phyloP scores from a whole-genome alignment of 2,888 invertebrate species.

The Drosophila recens region DNA sequence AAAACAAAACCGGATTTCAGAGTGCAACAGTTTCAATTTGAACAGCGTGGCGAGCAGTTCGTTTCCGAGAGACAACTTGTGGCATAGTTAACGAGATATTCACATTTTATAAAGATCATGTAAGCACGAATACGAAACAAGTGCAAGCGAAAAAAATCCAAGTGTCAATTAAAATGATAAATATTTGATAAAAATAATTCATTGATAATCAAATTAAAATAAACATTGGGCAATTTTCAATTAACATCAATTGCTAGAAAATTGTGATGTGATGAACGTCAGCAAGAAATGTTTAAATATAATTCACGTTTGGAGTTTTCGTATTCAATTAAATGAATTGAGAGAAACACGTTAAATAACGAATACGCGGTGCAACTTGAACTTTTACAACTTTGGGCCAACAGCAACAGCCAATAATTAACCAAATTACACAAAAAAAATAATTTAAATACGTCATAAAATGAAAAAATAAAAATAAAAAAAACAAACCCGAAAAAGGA shows the following conservation, averaged over 20 bases:
- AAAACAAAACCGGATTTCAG: constrained; percentile 61
- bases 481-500: constrained; percentile 17
- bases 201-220: constrained; percentile 14
- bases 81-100: constrained; percentile 60
- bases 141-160: constrained; percentile 28
- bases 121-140: constrained; percentile 60
- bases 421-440: constrained; percentile 40
- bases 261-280: constrained; percentile 35
- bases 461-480: not conserved
- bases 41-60: constrained; percentile 65
- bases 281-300: constrained; percentile 4
- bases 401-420: constrained; percentile 44
- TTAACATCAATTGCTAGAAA: constrained; percentile 16
- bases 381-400: too few relatives aligned
- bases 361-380: constrained; percentile 34
- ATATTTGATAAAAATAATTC: constrained; percentile 32
- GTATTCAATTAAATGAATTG: constrained; percentile 6
- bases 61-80: constrained; percentile 53
- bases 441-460: constrained; percentile 28
- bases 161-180: constrained; percentile 30
- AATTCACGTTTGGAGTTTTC: constrained; percentile 4
- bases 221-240: constrained; percentile 26
- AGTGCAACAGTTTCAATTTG: constrained; percentile 65
- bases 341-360: constrained; percentile 25
- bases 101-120: constrained; percentile 51